Evolutionary conservation across 2,113 vertebrate genomes (phyloP).

Genomic region (Pseudopodoces humilis): DNA sequence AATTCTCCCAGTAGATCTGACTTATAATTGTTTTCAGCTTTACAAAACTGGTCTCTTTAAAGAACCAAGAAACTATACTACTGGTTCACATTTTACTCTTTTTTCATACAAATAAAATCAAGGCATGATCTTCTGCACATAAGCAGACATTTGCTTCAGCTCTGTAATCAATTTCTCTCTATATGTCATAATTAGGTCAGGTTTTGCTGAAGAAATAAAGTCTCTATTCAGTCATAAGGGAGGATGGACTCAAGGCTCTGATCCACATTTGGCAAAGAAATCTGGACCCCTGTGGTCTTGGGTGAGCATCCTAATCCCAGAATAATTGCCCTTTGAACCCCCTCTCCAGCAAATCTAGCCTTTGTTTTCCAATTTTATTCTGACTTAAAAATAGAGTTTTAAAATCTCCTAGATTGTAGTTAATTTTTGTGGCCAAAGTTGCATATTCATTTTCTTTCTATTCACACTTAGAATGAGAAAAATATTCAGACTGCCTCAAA

Average conservation of each 20-base stretch:
- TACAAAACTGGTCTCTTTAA: not conserved
- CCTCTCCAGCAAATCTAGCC: not conserved
- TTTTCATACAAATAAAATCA: conserved; percentile 3
- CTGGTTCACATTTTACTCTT: not conserved
- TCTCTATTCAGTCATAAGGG: not conserved
- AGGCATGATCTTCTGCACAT: not conserved
- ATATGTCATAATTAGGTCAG: not conserved
- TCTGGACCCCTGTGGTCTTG: not conserved
- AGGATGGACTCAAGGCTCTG: not conserved
- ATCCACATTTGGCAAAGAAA: not conserved
- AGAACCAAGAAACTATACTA: not conserved
- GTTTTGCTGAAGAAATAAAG: not conserved
- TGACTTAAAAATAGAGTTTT: not conserved
- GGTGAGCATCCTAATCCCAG: not conserved
- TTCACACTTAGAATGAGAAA: not conserved
- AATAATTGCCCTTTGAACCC: not conserved
- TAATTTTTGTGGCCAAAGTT: not conserved
- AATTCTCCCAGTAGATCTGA: conserved; percentile 39
- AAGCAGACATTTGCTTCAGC: not conserved
- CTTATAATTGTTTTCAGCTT: conserved; percentile 60
- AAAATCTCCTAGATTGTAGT: not conserved
- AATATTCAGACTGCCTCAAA: not conserved
- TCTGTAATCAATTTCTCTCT: conserved; percentile 14
- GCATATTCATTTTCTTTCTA: not conserved
- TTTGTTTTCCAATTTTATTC: not conserved